phyloP scores from a whole-genome alignment of 2,113 vertebrate genomes.

The Solea solea region DNA sequence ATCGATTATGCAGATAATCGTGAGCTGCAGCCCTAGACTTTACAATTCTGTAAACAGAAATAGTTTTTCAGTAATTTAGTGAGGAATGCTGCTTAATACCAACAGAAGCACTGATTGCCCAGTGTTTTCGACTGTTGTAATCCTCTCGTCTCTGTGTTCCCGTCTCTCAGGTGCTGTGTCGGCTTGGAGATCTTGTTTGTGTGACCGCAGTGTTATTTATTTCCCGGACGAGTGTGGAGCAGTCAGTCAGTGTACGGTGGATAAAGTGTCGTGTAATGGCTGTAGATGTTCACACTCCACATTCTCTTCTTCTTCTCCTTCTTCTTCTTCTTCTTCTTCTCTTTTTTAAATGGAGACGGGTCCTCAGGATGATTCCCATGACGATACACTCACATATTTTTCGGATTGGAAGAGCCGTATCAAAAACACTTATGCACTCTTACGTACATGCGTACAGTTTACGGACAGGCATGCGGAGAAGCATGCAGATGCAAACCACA shows the following conservation, averaged over 20 bases:
- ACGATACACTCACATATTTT: neutral
- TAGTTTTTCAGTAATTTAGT: too few species aligned
- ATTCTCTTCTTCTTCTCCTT: constrained; percentile 8
- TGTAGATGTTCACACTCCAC: constrained; percentile 43
- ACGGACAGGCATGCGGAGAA: constrained; percentile 34
- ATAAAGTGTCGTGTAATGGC: constrained; percentile 41
- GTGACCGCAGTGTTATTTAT: constrained; percentile 83
- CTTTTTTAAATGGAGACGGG: constrained; percentile 11
- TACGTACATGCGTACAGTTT: constrained; percentile 1
- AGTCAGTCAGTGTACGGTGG: constrained; percentile 46
- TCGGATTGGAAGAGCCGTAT: neutral
- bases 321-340: neutral
- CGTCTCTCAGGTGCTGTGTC: constrained; percentile 81
- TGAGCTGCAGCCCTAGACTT: too few species aligned
- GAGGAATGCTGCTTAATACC: too few species aligned
- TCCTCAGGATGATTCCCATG: constrained; percentile 51
- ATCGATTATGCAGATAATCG: too few species aligned
- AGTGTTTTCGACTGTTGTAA: neutral
- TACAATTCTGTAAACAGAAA: too few species aligned
- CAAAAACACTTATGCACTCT: constrained; percentile 1
- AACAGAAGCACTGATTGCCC: too few species aligned
- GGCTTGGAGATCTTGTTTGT: constrained; percentile 77
- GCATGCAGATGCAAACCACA: constrained; percentile 40
- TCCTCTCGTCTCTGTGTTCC: neutral
- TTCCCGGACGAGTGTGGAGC: constrained; percentile 79